Evolutionary conservation across 2,888 invertebrate species (phyloP).

Genomic region (Plebejus argus): DNA sequence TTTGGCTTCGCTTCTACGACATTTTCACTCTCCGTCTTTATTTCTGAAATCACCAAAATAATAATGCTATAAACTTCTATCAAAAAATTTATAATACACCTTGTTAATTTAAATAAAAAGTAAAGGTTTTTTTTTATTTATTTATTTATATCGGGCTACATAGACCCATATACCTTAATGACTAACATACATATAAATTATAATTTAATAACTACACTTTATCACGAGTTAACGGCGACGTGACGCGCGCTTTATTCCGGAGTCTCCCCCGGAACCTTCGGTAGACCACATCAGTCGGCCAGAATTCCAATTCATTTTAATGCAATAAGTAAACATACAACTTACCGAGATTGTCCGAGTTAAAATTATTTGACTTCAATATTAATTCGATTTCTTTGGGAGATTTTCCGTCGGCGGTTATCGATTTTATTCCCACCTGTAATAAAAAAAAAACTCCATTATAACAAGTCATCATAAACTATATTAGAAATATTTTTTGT

Average conservation of each 20-base stretch:
- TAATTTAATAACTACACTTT: no score
- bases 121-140: no score
- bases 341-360: constrained; percentile 65
- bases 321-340: constrained; percentile 6
- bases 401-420: constrained; percentile 70
- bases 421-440: constrained; percentile 71
- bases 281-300: no score
- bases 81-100: no score
- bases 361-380: constrained; percentile 69
- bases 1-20: constrained; percentile 62
- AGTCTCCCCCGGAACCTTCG: no score
- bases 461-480: background rate
- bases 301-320: no score
- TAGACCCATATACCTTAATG: no score
- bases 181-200: no score
- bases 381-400: constrained; percentile 74
- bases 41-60: constrained; percentile 51
- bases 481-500: background rate
- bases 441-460: constrained; percentile 37
- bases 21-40: constrained; percentile 59
- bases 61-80: background rate
- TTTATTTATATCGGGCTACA: no score
- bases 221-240: no score
- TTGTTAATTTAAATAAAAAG: no score
- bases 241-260: no score